These are phyloP conservation scores for Herminia tarsipennalis DNA, from an alignment of 2,888 invertebrate species.

Conservation along the genomic window DNA sequence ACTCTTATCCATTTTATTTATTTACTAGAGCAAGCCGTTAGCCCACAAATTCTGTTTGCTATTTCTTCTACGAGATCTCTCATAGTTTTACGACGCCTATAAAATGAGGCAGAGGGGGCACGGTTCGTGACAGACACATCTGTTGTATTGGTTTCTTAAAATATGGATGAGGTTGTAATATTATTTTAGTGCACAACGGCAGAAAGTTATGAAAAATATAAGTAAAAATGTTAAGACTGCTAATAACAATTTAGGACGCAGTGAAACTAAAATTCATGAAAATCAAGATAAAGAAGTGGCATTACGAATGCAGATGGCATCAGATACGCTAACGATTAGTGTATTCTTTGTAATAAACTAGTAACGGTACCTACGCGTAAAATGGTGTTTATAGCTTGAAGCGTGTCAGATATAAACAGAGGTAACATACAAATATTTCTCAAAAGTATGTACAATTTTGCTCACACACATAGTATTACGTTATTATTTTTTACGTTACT, in stretches of 20 bases:
- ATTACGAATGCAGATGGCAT: constrained; percentile 33
- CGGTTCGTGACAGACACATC: not conserved
- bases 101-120: constrained; percentile 4
- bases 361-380: constrained; percentile 37
- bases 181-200: constrained; percentile 6
- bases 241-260: constrained; percentile 29
- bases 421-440: constrained; percentile 10
- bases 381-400: constrained; percentile 23
- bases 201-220: constrained; percentile 7
- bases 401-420: constrained; percentile 9
- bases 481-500: constrained; percentile 12
- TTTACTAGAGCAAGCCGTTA: constrained; percentile 28
- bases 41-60: constrained; percentile 14
- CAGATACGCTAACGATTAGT: constrained; percentile 37
- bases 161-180: constrained; percentile 3
- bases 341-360: constrained; percentile 28
- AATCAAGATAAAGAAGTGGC: constrained; percentile 29
- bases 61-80: constrained; percentile 9
- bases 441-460: too few relatives aligned
- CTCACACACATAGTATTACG: too few relatives aligned
- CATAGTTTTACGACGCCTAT: constrained; percentile 8
- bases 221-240: constrained; percentile 1
- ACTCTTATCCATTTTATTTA: constrained; percentile 40
- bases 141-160: constrained; percentile 3
- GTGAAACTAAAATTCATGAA: constrained; percentile 31